Evolutionary conservation across 1,140 invertebrate genomes (phyloP), one percentile per base, ranked within the genome.

Genomic region (Asbolus verrucosus): DNA sequence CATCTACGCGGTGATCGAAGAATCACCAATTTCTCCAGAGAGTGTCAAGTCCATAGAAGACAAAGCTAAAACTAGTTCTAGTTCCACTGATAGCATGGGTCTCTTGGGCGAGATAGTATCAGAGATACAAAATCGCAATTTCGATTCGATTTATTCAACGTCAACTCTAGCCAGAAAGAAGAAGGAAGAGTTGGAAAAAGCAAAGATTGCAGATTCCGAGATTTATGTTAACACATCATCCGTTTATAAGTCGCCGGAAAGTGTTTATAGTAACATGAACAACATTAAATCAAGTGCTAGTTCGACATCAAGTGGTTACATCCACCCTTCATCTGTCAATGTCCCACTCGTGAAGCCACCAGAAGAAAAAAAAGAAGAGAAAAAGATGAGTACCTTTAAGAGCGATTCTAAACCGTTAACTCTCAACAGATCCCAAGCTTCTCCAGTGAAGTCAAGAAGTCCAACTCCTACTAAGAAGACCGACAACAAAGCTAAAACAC

Each of bases 1-100:
- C 76, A 94, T 95, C 69, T 94, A 95, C 76, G 92, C 92, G 0
- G 89, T 93, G 0, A 95, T 95, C 41, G 92, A 94, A 77, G 93
- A 95, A 78, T 85, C 85, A 72, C 87, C 85, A 0, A 81, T 78
- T 5, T 69, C 80, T 0, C 74, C 79, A 11, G 0, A 81, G 75
- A 54, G 84, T 15, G 86, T 88, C 69, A 86, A 85, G 63, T 81
- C 84, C 1, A 85, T 88, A 0, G 86, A 86, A 76, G 77, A 73
- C 70, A 83, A 33, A 73, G 76, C 1, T 0, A 68, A 50, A 83
- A 83, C 66, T 16, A 73, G 61, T 73, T 83, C 83, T 1, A 83
- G 83, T 11, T 85, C 84, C 74, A 81, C 82, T 5, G 88, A 89
- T 33, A 88, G 86, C 60, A 86, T 90, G 81, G 91, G 91, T 0